A percentile compares a stretch with the other conserved stretches of the same genome.
These are phyloP conservation scores for Ridgeia piscesae DNA, from an alignment of 1,140 invertebrate species.

Conservation along the genomic window DNA sequence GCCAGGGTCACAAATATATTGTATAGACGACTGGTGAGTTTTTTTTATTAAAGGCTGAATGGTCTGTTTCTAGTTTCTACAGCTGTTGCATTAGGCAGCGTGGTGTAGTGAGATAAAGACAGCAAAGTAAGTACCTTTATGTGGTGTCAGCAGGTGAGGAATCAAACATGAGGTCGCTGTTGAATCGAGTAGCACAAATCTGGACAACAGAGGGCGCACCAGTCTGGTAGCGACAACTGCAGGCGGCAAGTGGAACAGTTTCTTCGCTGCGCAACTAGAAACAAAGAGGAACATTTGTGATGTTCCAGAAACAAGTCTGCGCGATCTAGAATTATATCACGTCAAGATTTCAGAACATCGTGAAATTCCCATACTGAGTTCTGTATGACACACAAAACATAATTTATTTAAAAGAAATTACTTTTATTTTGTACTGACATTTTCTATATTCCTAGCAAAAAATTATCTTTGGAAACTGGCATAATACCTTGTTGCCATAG, in stretches of 20 bases:
- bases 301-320: background rate
- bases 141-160: constrained; percentile 74
- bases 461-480: too few relatives aligned
- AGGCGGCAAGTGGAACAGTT: constrained; percentile 71
- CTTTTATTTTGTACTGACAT: too few relatives aligned
- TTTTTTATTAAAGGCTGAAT: too few relatives aligned
- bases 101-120: background rate
- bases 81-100: background rate
- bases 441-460: too few relatives aligned
- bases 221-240: constrained; percentile 76
- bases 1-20: too few relatives aligned
- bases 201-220: constrained; percentile 72
- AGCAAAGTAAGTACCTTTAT: constrained; percentile 54
- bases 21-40: too few relatives aligned
- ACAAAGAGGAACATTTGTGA: background rate
- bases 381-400: too few relatives aligned
- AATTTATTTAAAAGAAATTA: too few relatives aligned
- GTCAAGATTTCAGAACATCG: background rate
- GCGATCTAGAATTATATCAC: background rate
- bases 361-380: background rate
- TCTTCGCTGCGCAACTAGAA: constrained; percentile 20
- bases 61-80: too few relatives aligned
- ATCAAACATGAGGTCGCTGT: constrained; percentile 75
- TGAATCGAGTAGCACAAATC: constrained; percentile 78
- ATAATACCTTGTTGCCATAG: too few relatives aligned